These are phyloP conservation scores for Heliconius charithonia DNA, from an alignment of 2,888 invertebrate species.

Conservation along the genomic window DNA sequence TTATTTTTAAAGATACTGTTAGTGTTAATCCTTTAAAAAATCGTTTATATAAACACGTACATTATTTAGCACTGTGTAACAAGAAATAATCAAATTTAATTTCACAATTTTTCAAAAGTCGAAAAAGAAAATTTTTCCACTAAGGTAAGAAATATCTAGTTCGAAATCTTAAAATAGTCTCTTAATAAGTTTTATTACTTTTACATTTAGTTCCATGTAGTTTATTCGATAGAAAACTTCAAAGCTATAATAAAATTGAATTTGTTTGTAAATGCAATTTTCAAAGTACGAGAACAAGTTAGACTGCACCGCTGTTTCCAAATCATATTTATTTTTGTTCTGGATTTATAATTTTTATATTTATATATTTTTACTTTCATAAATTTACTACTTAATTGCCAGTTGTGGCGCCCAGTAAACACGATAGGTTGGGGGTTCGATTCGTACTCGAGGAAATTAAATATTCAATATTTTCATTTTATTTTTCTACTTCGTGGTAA, in stretches of 20 bases:
- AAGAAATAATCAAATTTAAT: too few relatives aligned
- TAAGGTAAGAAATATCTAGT: constrained; percentile 1
- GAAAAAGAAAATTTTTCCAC: background rate
- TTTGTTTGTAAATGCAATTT: constrained; percentile 24
- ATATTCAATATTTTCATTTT: too few relatives aligned
- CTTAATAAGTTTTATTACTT: constrained; percentile 15
- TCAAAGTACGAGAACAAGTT: constrained; percentile 6
- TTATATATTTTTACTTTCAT: background rate
- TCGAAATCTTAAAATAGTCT: background rate
- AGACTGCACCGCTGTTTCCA: constrained; percentile 13
- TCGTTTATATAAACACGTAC: too few relatives aligned
- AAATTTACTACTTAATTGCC: too few relatives aligned
- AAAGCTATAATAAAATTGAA: constrained; percentile 23
- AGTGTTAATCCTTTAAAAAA: too few relatives aligned
- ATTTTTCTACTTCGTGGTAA: too few relatives aligned
- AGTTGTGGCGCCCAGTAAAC: too few relatives aligned
- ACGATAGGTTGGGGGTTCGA: too few relatives aligned
- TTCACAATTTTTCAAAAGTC: too few relatives aligned
- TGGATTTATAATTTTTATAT: background rate
- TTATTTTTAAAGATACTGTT: too few relatives aligned
- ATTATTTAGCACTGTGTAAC: too few relatives aligned
- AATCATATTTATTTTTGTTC: constrained; percentile 23
- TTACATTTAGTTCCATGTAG: background rate
- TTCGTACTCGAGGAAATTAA: too few relatives aligned
- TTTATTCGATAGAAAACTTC: constrained; percentile 18